Base-by-base conservation (phyloP, 2,113 vertebrate species). In the Turdus rufiventris region DNA sequence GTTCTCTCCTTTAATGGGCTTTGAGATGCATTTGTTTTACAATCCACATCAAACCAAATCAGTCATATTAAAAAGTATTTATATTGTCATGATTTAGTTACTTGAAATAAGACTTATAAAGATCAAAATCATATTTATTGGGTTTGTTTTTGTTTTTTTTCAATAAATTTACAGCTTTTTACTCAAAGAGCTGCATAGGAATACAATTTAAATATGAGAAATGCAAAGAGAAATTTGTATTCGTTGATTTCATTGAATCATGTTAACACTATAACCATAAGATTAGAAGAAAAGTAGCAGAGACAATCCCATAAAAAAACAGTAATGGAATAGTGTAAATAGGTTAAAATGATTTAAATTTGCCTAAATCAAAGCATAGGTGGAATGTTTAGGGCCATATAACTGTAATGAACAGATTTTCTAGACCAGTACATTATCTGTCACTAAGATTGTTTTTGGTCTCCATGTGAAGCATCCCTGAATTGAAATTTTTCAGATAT, bases 21-120 rank as follows among this genome's bases (percentile, higher is more conserved):
- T 93, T 94, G 86, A 90, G 92, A 97, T 93, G 70, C 50, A 93
- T 96, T 86, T 94, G 54, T 96, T 88, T 97, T 97, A 93, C 86
- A 96, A 86, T 21, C 94, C 88, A 93, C 36, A 95, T 91, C 67
- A 83, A 95, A 95, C 40, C 71, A 96, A 56, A 89, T 23, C 75
- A 96, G 78, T 61, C 83, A 92, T 89, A 88, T 86, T 84, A 91
- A 93, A 96, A 97, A 96, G 61, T 63, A 93, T 80, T 96, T 92
- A 78, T 68, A 79, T 92, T 94, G 50, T 86, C 43, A 79, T 86
- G 31, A 95, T 96, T 95, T 96, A 91, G 29, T 80, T 92, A 80
- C 68, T 85, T 94, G 45, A 96, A 96, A 97, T 92, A 87, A 45
- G 15, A 42, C 26, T 95, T 94, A 95, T 87, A 85, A 79, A 79